Base-by-base conservation (phyloP, 2,888 invertebrate genomes). In the Drosophila emarginata region DNA sequence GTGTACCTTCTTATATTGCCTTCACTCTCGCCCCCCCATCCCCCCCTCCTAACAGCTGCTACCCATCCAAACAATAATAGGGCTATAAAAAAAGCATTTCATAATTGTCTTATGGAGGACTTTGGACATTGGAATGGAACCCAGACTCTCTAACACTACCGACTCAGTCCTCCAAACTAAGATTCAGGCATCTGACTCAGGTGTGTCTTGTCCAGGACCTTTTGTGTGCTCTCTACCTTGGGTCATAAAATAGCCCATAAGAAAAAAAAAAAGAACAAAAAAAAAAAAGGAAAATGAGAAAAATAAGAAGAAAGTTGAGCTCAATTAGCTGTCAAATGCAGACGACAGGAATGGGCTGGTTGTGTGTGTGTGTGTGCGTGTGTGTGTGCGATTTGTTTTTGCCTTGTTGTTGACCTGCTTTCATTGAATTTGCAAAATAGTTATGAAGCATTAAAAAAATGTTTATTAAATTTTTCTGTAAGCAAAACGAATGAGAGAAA, bases 311-410 rank as follows among this genome's bases (percentile, higher is more conserved):
- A 61, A 54, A 68, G 26, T 58, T 72, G 62, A 67, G 74, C 72
- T 74, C 79, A 81, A 87, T 87, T 84, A 87, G 76, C 81, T 87
- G 87, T 87, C 85, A 87, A 59, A 66, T 56, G 50, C 87, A 81
- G 82, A 36, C 51, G 52, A 52, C 65, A 62, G 40, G 28, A 63
- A 18, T 37, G 56, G 36, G 52, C 37, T 50, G 60, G 18, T 39
- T 39, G 40, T 62, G 37, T 56, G 36, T 36, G 64, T 67, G 9
- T 26, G 28, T 11, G 5, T 15, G 28, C 11, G 32, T 37, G 52
- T 5, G 45, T 11, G 28, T 6, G 54, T 40, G 21, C 15, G 18
- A 45, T 45, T 45, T 45, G 40, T 45, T 45, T 45, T 45, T 7
- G 3, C 40, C 15, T 45, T 45, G 60, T 58, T 66, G 63, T 58